Base-by-base conservation (phyloP, 2,888 invertebrate species). In the Acleris emargana region DNA sequence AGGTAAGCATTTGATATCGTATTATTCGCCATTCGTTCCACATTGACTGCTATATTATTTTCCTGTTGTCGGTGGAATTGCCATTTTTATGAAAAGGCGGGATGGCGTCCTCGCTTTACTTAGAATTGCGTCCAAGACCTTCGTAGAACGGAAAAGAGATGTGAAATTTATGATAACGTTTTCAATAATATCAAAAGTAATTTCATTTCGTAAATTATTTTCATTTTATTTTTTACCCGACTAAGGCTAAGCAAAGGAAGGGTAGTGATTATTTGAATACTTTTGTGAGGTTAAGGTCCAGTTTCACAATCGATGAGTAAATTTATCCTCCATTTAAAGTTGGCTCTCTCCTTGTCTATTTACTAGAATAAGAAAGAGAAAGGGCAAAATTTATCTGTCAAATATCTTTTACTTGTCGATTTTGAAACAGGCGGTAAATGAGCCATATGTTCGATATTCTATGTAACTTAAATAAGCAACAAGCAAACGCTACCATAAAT, bases 1-100 rank as follows among this genome's bases (percentile, higher is more conserved):
- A 77, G 74, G 75, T 78, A 77, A 74, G 55, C 77, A 76, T 70
- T 76, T 74, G 74, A 78, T 79, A 81, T 79, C 72, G 71, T 75
- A 76, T 54, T 64, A 60, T 75, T 72, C 68, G 57, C 69, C 18
- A 66, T 73, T 71, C 67, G 68, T 71, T 68, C 72, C 70, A 66
- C 69, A 73, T 75, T 73, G 59, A 64, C 67, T 71, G 72, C 71
- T 75, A 66, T 73, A 78, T 81, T 78, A 81, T 77, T 76, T 83
- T 78, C 77, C 75, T 73, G 76, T 73, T 76, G 60, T 74, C 76
- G 70, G 72, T 60, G 59, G 68, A 79, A 77, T 73, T 72, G 76
- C 60, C 71, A 75, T 73, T 73, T 78, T 77, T 71, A 72, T 73
- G 71, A 72, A 73, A 71, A 70, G 43, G 43, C 50, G 45, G 57